phyloP scores from a whole-genome alignment of 2,113 vertebrate species.

The Corythaeola cristata region DNA sequence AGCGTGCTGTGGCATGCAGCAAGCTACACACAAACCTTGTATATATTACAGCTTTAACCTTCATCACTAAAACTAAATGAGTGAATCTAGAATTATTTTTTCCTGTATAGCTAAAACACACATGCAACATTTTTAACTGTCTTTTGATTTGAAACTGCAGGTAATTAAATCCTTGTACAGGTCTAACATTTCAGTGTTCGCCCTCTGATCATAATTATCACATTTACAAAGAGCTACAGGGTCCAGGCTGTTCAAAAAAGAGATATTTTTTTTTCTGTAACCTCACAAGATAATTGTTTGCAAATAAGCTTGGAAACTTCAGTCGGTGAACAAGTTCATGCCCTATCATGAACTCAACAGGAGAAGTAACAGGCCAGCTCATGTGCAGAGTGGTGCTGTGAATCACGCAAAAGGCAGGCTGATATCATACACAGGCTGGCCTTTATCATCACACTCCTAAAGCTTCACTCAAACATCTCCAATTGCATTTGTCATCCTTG shows the following conservation, averaged over 20 bases:
- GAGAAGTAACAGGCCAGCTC: background rate
- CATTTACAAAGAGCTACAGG: background rate
- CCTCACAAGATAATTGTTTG: background rate
- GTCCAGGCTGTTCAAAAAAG: background rate
- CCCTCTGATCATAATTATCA: conserved; percentile 2
- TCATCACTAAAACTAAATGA: background rate
- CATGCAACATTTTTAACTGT: background rate
- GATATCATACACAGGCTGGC: background rate
- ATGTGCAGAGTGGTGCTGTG: background rate
- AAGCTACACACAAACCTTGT: background rate
- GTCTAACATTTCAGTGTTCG: background rate
- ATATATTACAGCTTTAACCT: background rate
- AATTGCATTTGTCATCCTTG: background rate
- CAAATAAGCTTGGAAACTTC: background rate
- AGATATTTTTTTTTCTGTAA: background rate
- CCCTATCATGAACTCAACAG: background rate
- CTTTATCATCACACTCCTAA: background rate
- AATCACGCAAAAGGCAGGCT: background rate
- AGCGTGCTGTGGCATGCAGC: background rate
- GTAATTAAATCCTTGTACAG: background rate
- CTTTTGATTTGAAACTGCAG: conserved; percentile 16
- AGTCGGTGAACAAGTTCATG: background rate
- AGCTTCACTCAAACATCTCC: background rate
- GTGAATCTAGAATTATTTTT: background rate
- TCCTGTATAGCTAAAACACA: background rate